These are phyloP conservation scores for Branchipolynoe longqiensis DNA, from an alignment of 2,888 invertebrate genomes.

Conservation along the genomic window DNA sequence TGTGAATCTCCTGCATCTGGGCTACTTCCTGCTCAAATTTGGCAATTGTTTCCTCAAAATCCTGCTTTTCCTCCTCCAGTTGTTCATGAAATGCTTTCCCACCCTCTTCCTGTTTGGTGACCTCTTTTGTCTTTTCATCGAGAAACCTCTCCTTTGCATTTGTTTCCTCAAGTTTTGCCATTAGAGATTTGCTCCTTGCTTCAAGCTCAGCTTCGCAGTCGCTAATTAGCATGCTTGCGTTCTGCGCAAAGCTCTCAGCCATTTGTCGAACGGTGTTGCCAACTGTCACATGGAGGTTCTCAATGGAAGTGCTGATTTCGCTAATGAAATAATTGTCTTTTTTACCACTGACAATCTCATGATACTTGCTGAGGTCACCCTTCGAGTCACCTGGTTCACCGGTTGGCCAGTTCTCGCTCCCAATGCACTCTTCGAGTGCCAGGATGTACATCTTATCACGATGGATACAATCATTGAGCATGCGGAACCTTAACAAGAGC, in stretches of 20 bases:
- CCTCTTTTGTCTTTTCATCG: slow-evolving; percentile 55
- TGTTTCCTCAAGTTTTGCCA: slow-evolving; percentile 57
- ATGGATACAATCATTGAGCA: slow-evolving; percentile 67
- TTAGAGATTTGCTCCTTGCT: background rate
- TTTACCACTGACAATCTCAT: slow-evolving; percentile 61
- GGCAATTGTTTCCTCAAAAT: slow-evolving; percentile 65
- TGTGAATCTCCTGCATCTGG: slow-evolving; percentile 67
- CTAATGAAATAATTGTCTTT: slow-evolving; percentile 60
- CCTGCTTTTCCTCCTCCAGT: slow-evolving; percentile 34
- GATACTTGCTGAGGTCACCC: slow-evolving; percentile 65
- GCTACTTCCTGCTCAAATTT: slow-evolving; percentile 67
- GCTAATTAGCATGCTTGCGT: slow-evolving; percentile 55
- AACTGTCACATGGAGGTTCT: slow-evolving; percentile 48
- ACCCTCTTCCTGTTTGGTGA: slow-evolving; percentile 25
- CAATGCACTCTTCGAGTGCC: slow-evolving; percentile 64
- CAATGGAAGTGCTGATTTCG: slow-evolving; percentile 54
- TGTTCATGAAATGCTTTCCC: background rate
- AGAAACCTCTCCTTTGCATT: slow-evolving; percentile 51
- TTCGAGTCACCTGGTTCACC: slow-evolving; percentile 67
- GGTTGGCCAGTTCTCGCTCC: slow-evolving; percentile 63
- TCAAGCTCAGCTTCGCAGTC: slow-evolving; percentile 59
- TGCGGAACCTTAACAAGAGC: slow-evolving; percentile 65
- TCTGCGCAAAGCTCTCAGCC: slow-evolving; percentile 61
- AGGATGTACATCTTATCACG: slow-evolving; percentile 66
- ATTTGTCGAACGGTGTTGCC: slow-evolving; percentile 55